Evolutionary conservation across 2,113 vertebrate species (phyloP).

Genomic region (Trachemys scripta): DNA sequence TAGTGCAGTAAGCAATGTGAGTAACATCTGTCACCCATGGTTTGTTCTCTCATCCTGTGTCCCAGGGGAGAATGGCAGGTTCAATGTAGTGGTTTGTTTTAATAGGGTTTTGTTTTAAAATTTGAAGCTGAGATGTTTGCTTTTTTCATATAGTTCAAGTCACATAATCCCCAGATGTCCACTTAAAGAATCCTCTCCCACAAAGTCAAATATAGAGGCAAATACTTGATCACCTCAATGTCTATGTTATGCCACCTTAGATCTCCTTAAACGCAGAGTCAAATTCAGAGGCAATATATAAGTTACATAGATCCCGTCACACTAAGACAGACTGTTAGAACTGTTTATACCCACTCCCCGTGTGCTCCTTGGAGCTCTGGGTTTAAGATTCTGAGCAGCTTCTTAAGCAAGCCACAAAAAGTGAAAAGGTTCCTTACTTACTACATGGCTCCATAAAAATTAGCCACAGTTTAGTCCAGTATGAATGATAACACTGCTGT

Average conservation of each 20-base stretch:
- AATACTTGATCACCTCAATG: background rate
- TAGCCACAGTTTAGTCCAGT: background rate
- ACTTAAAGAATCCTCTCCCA: background rate
- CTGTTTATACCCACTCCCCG: background rate
- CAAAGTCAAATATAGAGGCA: background rate
- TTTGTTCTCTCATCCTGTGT: conserved; percentile 38
- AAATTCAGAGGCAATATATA: background rate
- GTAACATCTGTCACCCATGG: background rate
- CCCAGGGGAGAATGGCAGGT: background rate
- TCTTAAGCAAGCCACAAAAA: background rate
- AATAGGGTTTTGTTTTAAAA: background rate
- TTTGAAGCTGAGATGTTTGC: background rate
- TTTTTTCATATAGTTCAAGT: too few species aligned
- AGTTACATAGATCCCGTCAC: background rate
- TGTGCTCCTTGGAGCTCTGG: background rate
- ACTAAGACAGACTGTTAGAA: background rate
- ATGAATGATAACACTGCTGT: background rate
- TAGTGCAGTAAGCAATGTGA: background rate
- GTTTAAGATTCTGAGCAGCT: background rate
- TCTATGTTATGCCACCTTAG: background rate
- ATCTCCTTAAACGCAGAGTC: background rate
- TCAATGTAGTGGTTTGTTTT: background rate
- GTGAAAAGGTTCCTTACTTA: background rate
- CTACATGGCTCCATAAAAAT: background rate
- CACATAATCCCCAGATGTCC: too few species aligned